Evolutionary conservation across 2,113 vertebrate species (phyloP).

Genomic region (Zosterops borbonicus): DNA sequence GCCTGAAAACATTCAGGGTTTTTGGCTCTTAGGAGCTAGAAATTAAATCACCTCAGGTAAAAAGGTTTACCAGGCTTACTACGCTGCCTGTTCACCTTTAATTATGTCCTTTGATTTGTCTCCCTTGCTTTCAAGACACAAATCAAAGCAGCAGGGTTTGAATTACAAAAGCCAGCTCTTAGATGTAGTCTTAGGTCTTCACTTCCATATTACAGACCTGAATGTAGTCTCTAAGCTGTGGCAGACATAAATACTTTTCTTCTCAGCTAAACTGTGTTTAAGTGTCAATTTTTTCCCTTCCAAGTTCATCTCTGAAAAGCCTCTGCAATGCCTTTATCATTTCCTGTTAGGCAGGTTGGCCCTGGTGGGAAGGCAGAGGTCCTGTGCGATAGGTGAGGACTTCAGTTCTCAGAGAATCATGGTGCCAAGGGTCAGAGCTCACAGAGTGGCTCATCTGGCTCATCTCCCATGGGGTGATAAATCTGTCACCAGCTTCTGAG

Average conservation of each 20-base stretch:
- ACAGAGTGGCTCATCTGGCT: neutral
- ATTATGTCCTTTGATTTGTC: neutral
- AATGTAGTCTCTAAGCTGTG: neutral
- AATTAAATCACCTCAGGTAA: neutral
- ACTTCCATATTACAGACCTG: neutral
- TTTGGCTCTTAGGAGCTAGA: neutral
- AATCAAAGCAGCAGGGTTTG: neutral
- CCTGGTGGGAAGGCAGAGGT: neutral
- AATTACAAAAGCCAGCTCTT: neutral
- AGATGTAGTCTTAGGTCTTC: neutral
- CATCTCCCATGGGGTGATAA: neutral
- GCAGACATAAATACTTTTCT: neutral
- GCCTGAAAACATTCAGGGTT: neutral
- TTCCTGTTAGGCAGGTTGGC: neutral
- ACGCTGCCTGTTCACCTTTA: neutral
- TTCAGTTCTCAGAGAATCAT: rapidly evolving
- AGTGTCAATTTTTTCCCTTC: neutral
- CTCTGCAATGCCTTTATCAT: neutral
- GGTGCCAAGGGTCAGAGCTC: neutral
- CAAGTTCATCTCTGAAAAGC: neutral
- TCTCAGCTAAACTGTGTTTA: neutral
- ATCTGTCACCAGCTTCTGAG: neutral
- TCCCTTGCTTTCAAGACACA: neutral
- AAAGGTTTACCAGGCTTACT: neutral
- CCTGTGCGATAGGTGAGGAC: neutral